These are phyloP conservation scores for Sebastes oblongus DNA, from an alignment of 2,797 vertebrate genomes.

Conservation along the genomic window DNA sequence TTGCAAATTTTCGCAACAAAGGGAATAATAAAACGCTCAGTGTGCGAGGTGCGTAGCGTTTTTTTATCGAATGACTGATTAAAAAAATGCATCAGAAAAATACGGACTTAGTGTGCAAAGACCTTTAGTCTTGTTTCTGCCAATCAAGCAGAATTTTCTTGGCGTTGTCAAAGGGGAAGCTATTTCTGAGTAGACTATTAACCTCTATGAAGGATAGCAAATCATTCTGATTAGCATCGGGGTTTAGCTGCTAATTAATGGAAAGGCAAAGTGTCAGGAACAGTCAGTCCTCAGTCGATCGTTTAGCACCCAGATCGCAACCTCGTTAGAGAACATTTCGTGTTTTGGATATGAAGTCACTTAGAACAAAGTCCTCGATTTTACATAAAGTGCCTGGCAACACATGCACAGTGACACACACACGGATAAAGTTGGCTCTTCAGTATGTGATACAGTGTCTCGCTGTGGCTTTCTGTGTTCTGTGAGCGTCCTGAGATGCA, in stretches of 20 bases:
- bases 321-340: conserved; percentile 26
- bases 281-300: conserved; percentile 15
- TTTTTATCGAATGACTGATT: too few relatives aligned
- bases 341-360: conserved; percentile 20
- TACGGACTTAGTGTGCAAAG: neutral
- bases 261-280: conserved; percentile 11
- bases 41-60: too few relatives aligned
- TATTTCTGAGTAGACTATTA: neutral
- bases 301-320: neutral
- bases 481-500: conserved; percentile 24
- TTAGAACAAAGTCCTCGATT: conserved; percentile 22
- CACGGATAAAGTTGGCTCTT: neutral
- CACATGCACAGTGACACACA: conserved; percentile 13
- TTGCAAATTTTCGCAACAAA: too few relatives aligned
- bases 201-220: neutral
- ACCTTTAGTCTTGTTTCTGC: neutral
- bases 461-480: conserved; percentile 47
- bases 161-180: neutral
- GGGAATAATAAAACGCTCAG: too few relatives aligned
- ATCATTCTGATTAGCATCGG: neutral
- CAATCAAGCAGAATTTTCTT: neutral
- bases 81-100: too few relatives aligned
- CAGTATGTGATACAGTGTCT: conserved; percentile 22
- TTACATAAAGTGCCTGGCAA: conserved; percentile 16
- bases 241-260: conserved; percentile 7